Percentiles rank a stretch among this genome's conserved stretches.
Conservation (phyloP, 1,140 invertebrate species). For the Drosophila seguyi region DNA sequence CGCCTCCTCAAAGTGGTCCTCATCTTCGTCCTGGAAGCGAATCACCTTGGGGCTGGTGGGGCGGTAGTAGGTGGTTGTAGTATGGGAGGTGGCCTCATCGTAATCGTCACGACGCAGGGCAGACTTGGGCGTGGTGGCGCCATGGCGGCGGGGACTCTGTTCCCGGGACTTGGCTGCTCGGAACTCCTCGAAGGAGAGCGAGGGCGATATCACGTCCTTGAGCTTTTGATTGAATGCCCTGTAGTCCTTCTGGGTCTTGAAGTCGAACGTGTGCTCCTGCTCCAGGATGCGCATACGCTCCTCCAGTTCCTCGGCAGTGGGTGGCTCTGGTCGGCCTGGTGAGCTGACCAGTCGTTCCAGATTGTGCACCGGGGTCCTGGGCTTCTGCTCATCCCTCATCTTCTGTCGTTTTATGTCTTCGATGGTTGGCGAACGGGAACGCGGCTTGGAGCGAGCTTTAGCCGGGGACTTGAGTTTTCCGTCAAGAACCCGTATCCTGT, state of each 20-base stretch:
- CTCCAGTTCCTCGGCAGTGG: conserved; percentile 73
- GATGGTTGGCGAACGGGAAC: conserved; percentile 72
- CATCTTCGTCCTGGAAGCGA: conserved; percentile 71
- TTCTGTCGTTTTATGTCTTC: conserved; percentile 74
- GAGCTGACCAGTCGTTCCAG: conserved; percentile 67
- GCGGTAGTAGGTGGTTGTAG: conserved; percentile 44
- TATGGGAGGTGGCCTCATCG: conserved; percentile 42
- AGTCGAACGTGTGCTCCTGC: conserved; percentile 74
- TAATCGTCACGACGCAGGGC: conserved; percentile 69
- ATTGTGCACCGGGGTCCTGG: conserved; percentile 65
- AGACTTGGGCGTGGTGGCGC: conserved; percentile 70
- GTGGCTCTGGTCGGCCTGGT: conserved; percentile 61
- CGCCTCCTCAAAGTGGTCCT: conserved; percentile 47
- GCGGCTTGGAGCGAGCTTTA: conserved; percentile 45
- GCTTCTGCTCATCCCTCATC: conserved; percentile 54
- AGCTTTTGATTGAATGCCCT: conserved; percentile 81
- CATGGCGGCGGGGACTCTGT: conserved; percentile 65
- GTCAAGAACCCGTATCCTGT: conserved; percentile 72
- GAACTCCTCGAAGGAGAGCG: conserved; percentile 77
- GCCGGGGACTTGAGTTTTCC: conserved; percentile 63
- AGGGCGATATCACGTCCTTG: conserved; percentile 74
- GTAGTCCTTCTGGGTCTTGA: conserved; percentile 80
- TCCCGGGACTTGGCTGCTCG: conserved; percentile 71
- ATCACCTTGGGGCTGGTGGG: conserved; percentile 80
- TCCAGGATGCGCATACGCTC: conserved; percentile 74